Conservation (phyloP, 2,113 vertebrate genomes). For the Bufo gargarizans region DNA sequence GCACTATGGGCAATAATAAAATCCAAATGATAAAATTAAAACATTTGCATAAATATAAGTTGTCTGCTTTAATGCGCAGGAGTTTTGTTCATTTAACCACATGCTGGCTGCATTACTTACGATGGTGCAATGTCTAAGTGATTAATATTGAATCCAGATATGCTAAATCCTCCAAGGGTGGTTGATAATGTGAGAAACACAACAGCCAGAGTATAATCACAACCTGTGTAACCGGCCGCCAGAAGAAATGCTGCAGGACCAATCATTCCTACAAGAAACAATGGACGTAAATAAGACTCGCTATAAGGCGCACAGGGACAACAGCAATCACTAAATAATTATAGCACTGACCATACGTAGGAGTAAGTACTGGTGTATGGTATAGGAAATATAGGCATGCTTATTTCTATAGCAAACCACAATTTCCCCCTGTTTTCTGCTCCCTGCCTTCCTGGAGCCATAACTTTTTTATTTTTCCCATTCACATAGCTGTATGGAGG, state of each 20-base stretch:
- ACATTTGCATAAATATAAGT: too few species aligned
- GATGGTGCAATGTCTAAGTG: slow-evolving; percentile 98
- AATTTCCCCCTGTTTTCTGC: background rate
- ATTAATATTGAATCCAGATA: slow-evolving; percentile 94
- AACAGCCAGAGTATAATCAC: slow-evolving; percentile 85
- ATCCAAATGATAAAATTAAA: too few species aligned
- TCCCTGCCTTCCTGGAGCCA: too few species aligned
- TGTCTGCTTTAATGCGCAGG: too few species aligned
- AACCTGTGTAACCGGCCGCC: slow-evolving; percentile 87
- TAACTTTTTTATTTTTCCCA: too few species aligned
- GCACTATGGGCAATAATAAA: too few species aligned
- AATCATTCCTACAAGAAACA: slow-evolving; percentile 82
- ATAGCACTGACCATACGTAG: background rate
- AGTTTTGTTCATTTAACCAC: background rate
- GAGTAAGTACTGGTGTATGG: background rate
- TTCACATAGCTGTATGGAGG: too few species aligned
- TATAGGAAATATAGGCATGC: background rate
- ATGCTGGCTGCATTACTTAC: slow-evolving; percentile 74
- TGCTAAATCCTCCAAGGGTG: slow-evolving; percentile 86
- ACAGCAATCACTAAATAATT: background rate
- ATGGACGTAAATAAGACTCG: background rate
- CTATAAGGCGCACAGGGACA: background rate
- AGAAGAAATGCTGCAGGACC: slow-evolving; percentile 90
- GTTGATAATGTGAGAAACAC: slow-evolving; percentile 90
- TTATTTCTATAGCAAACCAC: background rate